Evolutionary conservation across 2,888 invertebrate genomes (phyloP), one percentile per base, ranked within the genome.

Genomic region (Erannis defoliaria): DNA sequence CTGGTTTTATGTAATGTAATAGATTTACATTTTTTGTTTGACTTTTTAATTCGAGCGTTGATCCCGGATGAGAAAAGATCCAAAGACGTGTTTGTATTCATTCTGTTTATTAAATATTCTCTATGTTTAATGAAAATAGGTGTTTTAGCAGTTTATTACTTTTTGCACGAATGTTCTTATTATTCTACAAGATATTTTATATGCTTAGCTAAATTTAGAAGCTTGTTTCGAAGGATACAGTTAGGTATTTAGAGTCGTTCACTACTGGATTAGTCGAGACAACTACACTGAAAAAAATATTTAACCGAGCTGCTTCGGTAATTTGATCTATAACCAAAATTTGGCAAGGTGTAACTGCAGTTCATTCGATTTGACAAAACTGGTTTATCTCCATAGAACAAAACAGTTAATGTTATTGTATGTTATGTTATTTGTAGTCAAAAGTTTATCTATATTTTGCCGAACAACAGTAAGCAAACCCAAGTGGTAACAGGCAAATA

Each of bases 41-140:
- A n/a, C 29, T 10, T 26, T 40, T 37, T 38, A 10, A 31, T 54
- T 49, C 37, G 55, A 26, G 12, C 53, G 29, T 26, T 54, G 60
- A 60, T 48, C 59, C 64, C 64, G 59, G 59, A 64, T 53, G 37
- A 33, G 31, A 33, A 31, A 37, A 50, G 16, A 45, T 46, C 16
- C 16, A 35, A 10, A 23, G 40, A 5, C 10, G 4, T 10, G 5
- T 43, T 9, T n/a, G 1, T 6, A 9, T 19, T 16, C 3, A 16
- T 40, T 19, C 19, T 19, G 10, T 21, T 19, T 16, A 9, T 18
- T n/a, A 2, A 35, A 14, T 5, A 10, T 10, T 31, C 12, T 1
- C 10, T 3, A 5, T 14, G n/a, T 5, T 9, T 10, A 31, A 23
- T 3, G 10, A 4, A 35, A 35, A 35, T 12, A 33, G 33, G 12